These are phyloP conservation scores for Neolamprologus brichardi DNA, from an alignment of 2,113 vertebrate genomes.

Conservation along the genomic window DNA sequence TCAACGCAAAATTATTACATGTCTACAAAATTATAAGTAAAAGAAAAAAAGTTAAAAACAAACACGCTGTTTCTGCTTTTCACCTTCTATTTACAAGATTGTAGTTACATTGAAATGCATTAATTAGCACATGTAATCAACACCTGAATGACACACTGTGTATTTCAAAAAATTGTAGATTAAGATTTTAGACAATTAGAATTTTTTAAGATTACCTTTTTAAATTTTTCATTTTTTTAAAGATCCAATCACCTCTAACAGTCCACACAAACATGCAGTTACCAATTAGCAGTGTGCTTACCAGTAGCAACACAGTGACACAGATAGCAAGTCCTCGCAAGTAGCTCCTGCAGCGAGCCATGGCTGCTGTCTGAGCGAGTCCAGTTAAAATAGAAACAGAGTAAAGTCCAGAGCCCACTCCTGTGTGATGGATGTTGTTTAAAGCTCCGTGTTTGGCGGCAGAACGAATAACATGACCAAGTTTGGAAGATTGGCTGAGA, in stretches of 20 bases:
- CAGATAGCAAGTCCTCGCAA: conserved; percentile 59
- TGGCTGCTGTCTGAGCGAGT: conserved; percentile 34
- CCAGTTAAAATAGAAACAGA: conserved; percentile 26
- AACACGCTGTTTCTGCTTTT: not conserved
- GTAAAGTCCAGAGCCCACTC: conserved; percentile 1
- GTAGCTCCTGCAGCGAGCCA: conserved; percentile 63
- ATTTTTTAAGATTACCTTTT: not conserved
- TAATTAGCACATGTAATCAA: not conserved
- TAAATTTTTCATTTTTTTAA: not conserved
- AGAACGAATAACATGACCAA: conserved; percentile 68
- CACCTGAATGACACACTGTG: not conserved
- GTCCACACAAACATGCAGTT: not conserved
- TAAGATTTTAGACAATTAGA: not conserved
- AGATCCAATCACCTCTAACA: not conserved
- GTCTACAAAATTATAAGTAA: not conserved
- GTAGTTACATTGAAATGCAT: not conserved
- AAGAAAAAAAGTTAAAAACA: not conserved
- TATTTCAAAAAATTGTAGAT: not conserved
- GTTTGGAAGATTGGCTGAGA: conserved; percentile 59
- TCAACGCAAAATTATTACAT: not conserved
- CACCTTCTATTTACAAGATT: not conserved
- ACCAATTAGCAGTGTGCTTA: conserved; percentile 34
- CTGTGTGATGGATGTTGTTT: conserved; percentile 49
- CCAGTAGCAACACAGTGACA: conserved; percentile 64
- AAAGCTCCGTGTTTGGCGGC: conserved; percentile 55